These are phyloP conservation scores for Hecatera dysodea DNA, from an alignment of 2,888 invertebrate genomes.

Conservation along the genomic window DNA sequence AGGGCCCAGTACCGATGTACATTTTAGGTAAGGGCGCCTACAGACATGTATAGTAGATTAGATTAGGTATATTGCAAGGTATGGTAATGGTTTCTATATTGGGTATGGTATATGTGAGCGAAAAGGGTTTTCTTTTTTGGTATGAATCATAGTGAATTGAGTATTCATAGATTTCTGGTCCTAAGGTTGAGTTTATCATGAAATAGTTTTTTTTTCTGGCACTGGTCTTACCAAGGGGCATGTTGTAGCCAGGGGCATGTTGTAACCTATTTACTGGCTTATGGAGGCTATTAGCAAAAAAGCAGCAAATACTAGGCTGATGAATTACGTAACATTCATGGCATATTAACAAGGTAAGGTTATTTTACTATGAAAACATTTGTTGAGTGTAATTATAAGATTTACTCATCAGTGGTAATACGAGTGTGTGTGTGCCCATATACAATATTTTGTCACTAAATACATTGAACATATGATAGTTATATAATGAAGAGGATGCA, in stretches of 20 bases:
- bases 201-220: no score
- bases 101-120: conserved; percentile 16
- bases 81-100: conserved; percentile 44
- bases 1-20: conserved; percentile 69
- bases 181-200: neutral
- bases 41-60: conserved; percentile 64
- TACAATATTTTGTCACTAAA: neutral
- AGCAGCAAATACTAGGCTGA: no score
- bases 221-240: no score
- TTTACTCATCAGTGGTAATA: no score
- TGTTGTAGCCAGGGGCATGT: no score
- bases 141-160: neutral
- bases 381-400: no score
- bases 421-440: neutral
- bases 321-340: no score
- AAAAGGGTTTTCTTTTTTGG: conserved; percentile 27
- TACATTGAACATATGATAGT: neutral
- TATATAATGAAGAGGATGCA: neutral
- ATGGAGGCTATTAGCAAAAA: no score
- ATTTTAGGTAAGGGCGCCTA: conserved; percentile 61
- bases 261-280: neutral
- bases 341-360: no score
- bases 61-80: conserved; percentile 60
- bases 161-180: neutral
- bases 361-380: no score